These are phyloP conservation scores for Psittacula echo DNA, from an alignment of 2,797 vertebrate genomes.

Conservation along the genomic window DNA sequence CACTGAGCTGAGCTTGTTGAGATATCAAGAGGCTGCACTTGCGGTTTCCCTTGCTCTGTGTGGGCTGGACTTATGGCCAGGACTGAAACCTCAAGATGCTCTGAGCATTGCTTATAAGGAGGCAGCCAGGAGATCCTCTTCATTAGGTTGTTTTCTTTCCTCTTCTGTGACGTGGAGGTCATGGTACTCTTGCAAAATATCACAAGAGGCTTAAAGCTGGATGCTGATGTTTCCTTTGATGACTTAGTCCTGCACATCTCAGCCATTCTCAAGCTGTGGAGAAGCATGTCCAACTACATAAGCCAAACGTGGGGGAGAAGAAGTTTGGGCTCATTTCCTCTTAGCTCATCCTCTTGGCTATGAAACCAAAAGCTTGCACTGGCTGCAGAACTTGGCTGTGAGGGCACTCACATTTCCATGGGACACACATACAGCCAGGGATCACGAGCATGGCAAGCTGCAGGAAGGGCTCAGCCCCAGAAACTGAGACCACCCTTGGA, in stretches of 20 bases:
- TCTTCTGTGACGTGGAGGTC: background rate
- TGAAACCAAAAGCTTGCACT: background rate
- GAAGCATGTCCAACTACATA: background rate
- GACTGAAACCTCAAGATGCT: accelerated
- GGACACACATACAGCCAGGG: background rate
- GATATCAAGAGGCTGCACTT: accelerated
- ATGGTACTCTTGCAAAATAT: background rate
- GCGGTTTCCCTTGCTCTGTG: accelerated
- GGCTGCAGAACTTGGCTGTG: background rate
- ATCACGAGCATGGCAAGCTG: accelerated
- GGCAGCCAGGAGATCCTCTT: background rate
- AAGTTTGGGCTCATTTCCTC: background rate
- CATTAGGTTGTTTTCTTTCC: background rate
- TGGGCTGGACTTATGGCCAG: background rate
- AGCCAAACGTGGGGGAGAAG: background rate
- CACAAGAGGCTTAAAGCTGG: background rate
- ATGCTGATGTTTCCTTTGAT: accelerated
- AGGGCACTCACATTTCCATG: accelerated
- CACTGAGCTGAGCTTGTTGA: background rate
- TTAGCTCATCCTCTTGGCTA: background rate
- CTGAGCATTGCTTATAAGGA: background rate
- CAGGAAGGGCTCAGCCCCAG: no score
- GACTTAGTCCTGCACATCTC: background rate
- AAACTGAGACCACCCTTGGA: background rate
- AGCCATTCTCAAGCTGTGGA: background rate